These are phyloP conservation scores for Platygyra sinensis DNA, from an alignment of 64 coral and sea anemone genomes.

Conservation along the genomic window DNA sequence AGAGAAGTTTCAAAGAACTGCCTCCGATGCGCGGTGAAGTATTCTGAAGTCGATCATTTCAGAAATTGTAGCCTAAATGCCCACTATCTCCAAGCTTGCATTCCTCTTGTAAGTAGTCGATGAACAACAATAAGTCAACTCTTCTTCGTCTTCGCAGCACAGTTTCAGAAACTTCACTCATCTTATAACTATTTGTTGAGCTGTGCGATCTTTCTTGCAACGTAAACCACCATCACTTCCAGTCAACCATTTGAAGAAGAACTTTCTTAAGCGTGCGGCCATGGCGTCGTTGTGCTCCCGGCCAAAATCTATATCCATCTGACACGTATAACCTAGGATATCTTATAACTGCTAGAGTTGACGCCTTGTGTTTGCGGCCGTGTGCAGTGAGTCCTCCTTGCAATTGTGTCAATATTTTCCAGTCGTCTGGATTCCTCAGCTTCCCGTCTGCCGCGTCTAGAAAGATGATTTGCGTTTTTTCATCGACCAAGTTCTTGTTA, in stretches of 20 bases:
- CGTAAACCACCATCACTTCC: no score
- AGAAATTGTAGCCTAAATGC: no score
- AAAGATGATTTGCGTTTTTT: constrained; percentile 17
- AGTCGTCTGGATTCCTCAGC: constrained; percentile 14
- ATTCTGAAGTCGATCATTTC: no score
- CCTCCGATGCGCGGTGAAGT: no score
- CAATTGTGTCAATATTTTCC: constrained; percentile 49
- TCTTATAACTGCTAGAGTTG: constrained; percentile 12
- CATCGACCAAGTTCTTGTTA: background rate
- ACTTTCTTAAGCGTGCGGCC: background rate
- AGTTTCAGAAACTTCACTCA: no score
- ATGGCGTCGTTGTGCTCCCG: background rate
- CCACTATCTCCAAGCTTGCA: no score
- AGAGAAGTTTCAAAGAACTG: no score
- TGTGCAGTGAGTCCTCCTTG: constrained; percentile 10
- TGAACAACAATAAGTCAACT: no score
- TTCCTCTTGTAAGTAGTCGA: no score
- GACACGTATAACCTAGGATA: constrained; percentile 40
- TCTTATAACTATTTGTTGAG: no score
- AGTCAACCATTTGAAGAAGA: constrained; percentile 10
- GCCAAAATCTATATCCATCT: constrained; percentile 10
- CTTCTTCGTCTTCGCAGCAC: no score
- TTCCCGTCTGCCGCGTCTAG: constrained; percentile 3
- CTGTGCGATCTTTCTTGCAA: no score
- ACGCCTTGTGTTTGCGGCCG: background rate